Percentiles rank a stretch among this genome's conserved stretches.
These are phyloP conservation scores for Mergus octosetaceus DNA, from an alignment of 2,797 vertebrate genomes.

Conservation along the genomic window DNA sequence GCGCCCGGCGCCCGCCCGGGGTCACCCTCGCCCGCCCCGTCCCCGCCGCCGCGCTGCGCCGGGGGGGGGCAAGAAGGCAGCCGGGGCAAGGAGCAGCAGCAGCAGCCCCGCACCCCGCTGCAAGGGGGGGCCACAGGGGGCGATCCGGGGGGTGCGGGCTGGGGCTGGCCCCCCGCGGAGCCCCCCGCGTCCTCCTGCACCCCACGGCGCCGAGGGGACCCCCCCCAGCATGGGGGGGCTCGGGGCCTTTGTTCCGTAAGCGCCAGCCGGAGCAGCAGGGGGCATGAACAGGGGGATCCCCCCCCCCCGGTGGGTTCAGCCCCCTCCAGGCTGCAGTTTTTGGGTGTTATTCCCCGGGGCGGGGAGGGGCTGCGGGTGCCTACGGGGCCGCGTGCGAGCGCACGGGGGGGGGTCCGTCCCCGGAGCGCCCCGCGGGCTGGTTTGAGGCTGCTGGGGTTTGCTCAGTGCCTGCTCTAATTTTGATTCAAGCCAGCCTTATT, in stretches of 20 bases:
- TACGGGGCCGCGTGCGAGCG: neutral
- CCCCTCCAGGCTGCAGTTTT: neutral
- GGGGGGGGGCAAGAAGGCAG: neutral
- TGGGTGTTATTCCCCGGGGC: neutral
- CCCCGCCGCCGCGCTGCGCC: neutral
- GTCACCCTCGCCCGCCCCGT: neutral
- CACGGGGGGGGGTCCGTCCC: neutral
- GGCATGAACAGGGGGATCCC: neutral
- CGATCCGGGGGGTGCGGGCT: neutral
- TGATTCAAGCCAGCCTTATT: slow-evolving; percentile 64
- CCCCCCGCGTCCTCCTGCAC: fast-evolving
- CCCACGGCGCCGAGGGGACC: neutral
- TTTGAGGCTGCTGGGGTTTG: slow-evolving; percentile 51
- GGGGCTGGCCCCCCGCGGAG: neutral
- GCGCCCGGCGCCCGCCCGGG: neutral
- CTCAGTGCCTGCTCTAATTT: slow-evolving; percentile 37
- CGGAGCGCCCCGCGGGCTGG: slow-evolving; percentile 11
- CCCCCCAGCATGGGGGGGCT: fast-evolving
- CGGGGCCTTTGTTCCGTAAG: neutral
- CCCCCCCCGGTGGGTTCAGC: neutral
- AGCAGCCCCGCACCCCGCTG: neutral
- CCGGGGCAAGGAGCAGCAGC: neutral
- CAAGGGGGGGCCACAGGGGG: neutral
- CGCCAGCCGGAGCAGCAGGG: neutral
- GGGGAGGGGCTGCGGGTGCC: neutral